A percentile compares a stretch with the other conserved stretches of the same genome.
These are phyloP conservation scores for Neuroterus valhalla DNA, from an alignment of 1,140 invertebrate genomes.

Conservation along the genomic window DNA sequence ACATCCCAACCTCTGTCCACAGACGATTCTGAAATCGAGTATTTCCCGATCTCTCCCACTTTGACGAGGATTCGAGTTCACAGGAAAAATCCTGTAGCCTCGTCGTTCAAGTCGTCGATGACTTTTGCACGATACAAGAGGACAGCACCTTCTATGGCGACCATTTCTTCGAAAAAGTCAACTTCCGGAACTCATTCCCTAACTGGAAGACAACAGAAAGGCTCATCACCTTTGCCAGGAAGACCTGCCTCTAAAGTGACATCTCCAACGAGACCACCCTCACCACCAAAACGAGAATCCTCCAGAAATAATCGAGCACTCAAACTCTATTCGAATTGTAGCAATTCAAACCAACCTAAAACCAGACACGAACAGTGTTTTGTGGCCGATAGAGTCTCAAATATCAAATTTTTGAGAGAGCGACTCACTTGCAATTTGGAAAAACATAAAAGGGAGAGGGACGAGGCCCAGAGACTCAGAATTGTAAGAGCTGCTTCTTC, in stretches of 20 bases:
- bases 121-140: constrained; percentile 48
- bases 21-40: constrained; percentile 85
- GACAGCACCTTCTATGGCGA: constrained; percentile 48
- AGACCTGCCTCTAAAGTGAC: constrained; percentile 41
- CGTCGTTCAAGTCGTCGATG: constrained; percentile 56
- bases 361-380: constrained; percentile 79
- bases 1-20: constrained; percentile 74
- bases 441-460: constrained; percentile 72
- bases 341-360: constrained; percentile 49
- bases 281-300: constrained; percentile 83
- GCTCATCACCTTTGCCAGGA: background rate
- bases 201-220: constrained; percentile 35
- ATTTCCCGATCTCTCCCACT: constrained; percentile 87
- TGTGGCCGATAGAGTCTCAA: constrained; percentile 68
- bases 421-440: constrained; percentile 77
- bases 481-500: constrained; percentile 68
- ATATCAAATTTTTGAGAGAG: constrained; percentile 77
- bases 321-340: constrained; percentile 77
- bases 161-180: constrained; percentile 28
- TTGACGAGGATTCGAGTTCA: constrained; percentile 86
- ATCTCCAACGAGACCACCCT: constrained; percentile 74
- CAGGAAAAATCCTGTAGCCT: constrained; percentile 75
- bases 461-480: constrained; percentile 60
- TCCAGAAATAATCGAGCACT: constrained; percentile 84
- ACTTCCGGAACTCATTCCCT: constrained; percentile 15